Base-by-base conservation (phyloP, 2,113 vertebrate species). In the Corythoichthys intestinalis region DNA sequence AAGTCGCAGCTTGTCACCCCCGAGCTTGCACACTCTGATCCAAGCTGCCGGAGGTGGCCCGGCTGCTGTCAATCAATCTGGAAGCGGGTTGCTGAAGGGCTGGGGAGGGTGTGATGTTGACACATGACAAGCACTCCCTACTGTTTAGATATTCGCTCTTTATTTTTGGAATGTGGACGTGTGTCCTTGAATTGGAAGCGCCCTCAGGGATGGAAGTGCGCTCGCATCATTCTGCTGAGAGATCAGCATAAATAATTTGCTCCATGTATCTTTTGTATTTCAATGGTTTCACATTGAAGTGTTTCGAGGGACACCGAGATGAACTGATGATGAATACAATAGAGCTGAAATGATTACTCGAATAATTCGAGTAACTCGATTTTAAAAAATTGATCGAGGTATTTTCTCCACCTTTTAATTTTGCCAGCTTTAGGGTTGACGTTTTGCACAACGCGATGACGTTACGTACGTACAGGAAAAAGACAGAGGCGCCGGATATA, bases 61-160 rank as follows among this genome's bases (percentile, higher is more conserved):
- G 20, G 72, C 74, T 72, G 66, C 77, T 82, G 84, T 85, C 85
- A 85, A 65, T 87, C 80, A 85, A 60, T 71, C 83, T 76, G 74
- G 12, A 61, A 66, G 47, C 56, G 39, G 17, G 76, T 20, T 66
- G 76, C 77, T 53, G 73, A 69, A 75, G 59, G 65, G 61, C n/a
- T 53, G 60, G 56, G 58, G 28, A 66, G 60, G 59, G 61, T 53
- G 37, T 38, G 62, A 6, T 11, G 66, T 20, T 83, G 82, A 85
- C 73, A 73, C 50, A 58, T 71, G 73, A 80, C 66, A 72, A 64
- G 76, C 13, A 59, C 65, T 69, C 62, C 79, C 72, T 47, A 37
- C 75, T 79, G 74, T 63, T 83, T 70, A 67, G 58, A 86, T 72
- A 82, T 76, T 69, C 63, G 35, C 62, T n/a, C n/a, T 57, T 61